Evolutionary conservation across 2,888 invertebrate genomes (phyloP).

Genomic region (Taphrorychus bicolor): DNA sequence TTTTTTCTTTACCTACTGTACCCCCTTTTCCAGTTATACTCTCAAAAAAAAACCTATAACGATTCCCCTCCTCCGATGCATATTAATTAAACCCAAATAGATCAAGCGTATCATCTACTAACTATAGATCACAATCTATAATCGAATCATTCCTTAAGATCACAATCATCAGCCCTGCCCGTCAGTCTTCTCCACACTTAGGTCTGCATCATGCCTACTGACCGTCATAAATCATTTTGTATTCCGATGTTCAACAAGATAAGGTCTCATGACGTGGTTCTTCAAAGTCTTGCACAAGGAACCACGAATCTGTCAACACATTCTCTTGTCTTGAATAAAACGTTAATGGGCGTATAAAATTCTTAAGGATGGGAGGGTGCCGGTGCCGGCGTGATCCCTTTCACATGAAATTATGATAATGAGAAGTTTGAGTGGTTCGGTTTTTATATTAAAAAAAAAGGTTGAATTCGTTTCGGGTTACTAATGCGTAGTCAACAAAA

Average conservation of each 20-base stretch:
- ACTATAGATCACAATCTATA: neutral
- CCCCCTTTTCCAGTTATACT: too few relatives aligned
- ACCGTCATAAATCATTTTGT: conserved; percentile 5
- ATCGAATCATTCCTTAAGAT: neutral
- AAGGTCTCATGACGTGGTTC: conserved; percentile 8
- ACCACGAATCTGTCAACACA: conserved; percentile 27
- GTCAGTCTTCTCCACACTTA: neutral
- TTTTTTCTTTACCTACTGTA: too few relatives aligned
- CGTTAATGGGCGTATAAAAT: conserved; percentile 28
- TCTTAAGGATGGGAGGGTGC: conserved; percentile 3
- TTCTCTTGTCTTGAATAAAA: conserved; percentile 27
- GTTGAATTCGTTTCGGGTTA: too few relatives aligned
- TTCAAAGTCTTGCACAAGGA: neutral
- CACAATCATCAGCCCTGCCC: neutral
- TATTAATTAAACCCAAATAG: neutral
- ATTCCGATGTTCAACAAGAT: conserved; percentile 15
- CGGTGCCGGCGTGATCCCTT: conserved; percentile 20
- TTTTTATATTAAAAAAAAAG: too few relatives aligned
- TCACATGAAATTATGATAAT: conserved; percentile 29
- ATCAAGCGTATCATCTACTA: neutral
- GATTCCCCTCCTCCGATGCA: too few relatives aligned
- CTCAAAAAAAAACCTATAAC: too few relatives aligned
- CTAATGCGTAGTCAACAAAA: neutral
- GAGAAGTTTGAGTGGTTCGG: neutral
- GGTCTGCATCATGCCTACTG: neutral